Conservation (phyloP, 2,797 vertebrate species). For the Pseudomugil tenellus region DNA sequence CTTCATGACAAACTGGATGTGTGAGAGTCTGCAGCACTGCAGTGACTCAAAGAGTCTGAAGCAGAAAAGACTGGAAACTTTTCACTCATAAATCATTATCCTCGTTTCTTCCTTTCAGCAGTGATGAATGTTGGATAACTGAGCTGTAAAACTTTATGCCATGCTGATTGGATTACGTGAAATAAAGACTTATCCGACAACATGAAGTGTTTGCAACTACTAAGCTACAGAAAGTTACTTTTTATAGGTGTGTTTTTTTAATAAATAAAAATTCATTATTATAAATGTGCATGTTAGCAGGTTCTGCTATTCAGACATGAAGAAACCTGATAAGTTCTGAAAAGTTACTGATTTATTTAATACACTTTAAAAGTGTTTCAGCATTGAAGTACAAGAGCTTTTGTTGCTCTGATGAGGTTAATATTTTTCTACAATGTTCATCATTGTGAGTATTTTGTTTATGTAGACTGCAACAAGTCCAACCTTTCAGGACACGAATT, state of each 20-base stretch:
- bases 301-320: not conserved
- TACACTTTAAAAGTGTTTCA: too few species aligned
- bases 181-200: not conserved
- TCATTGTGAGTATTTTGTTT: too few species aligned
- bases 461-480: not conserved
- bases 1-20: not conserved
- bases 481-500: not conserved
- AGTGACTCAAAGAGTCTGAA: not conserved
- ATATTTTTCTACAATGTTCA: too few species aligned
- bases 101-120: not conserved
- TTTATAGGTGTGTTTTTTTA: not conserved
- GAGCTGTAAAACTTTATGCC: not conserved
- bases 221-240: not conserved
- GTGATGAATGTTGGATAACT: constrained; percentile 20
- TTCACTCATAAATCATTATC: constrained; percentile 2
- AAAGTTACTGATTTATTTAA: too few species aligned
- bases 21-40: not conserved
- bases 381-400: too few species aligned
- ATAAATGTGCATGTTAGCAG: constrained; percentile 2
- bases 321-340: too few species aligned
- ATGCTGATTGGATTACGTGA: not conserved
- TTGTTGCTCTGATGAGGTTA: too few species aligned
- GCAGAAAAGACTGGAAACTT: not conserved
- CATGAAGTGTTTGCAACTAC: not conserved
- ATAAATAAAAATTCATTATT: not conserved